Evolutionary conservation across 2,113 vertebrate genomes (phyloP).

Genomic region (Jaculus jaculus): DNA sequence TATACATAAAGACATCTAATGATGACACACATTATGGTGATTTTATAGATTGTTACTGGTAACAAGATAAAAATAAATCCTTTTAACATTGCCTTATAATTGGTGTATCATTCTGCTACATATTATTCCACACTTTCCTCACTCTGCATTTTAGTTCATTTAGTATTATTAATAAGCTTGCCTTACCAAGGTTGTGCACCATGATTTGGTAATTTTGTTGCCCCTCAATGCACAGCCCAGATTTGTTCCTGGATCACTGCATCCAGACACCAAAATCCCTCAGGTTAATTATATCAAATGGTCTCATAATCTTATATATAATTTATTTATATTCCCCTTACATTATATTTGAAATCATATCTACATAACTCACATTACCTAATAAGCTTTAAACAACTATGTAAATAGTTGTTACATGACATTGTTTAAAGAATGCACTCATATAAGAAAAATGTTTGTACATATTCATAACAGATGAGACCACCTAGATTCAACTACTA

Average conservation of each 20-base stretch:
- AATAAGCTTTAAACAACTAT: neutral
- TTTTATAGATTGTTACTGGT: neutral
- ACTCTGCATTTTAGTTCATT: neutral
- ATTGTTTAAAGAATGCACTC: neutral
- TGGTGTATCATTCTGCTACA: neutral
- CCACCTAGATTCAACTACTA: neutral
- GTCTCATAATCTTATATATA: neutral
- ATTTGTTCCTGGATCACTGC: neutral
- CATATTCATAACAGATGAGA: neutral
- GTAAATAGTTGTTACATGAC: neutral
- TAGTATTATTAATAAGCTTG: neutral
- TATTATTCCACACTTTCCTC: neutral
- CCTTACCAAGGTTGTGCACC: neutral
- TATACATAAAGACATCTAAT: neutral
- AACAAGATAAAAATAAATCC: neutral
- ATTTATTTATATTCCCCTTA: too few relatives aligned
- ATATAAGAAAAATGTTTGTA: neutral
- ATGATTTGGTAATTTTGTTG: neutral
- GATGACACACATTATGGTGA: neutral
- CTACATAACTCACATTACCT: neutral
- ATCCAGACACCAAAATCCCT: neutral
- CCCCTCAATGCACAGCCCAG: too few relatives aligned
- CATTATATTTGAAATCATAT: neutral
- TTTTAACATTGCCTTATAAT: neutral
- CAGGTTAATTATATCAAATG: neutral